phyloP scores from a whole-genome alignment of 2,113 vertebrate species.

The Gnathochromis pfefferi region DNA sequence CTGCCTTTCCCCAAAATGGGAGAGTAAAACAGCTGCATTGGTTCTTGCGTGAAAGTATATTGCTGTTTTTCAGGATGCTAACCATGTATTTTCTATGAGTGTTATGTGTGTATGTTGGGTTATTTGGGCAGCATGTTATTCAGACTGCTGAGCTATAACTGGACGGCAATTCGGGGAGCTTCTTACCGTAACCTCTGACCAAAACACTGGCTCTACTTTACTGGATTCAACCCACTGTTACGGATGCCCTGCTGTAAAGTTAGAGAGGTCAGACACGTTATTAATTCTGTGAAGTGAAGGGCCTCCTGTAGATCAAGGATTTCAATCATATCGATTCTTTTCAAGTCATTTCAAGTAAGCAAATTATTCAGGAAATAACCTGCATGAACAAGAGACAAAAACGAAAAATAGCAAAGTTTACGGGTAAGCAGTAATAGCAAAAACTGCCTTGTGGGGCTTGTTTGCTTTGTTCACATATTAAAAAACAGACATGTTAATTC shows the following conservation, averaged over 20 bases:
- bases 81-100: conserved; percentile 32
- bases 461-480: neutral
- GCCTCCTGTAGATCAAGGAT: neutral
- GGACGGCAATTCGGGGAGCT: conserved; percentile 17
- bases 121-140: conserved; percentile 51
- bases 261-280: neutral
- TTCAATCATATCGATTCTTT: neutral
- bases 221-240: neutral
- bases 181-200: conserved; percentile 51
- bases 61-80: conserved; percentile 37
- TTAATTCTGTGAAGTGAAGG: neutral
- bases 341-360: neutral
- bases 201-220: conserved; percentile 26
- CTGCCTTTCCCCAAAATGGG: conserved; percentile 30
- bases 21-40: conserved; percentile 11
- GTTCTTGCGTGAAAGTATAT: conserved; percentile 34
- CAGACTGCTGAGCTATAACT: conserved; percentile 45
- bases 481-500: neutral
- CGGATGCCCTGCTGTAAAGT: neutral
- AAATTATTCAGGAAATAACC: neutral
- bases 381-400: neutral
- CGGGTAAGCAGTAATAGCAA: neutral
- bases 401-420: rapidly evolving
- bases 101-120: conserved; percentile 1
- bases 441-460: neutral